Evolutionary conservation across 2,113 vertebrate genomes (phyloP).

Genomic region (Nibea albiflora): DNA sequence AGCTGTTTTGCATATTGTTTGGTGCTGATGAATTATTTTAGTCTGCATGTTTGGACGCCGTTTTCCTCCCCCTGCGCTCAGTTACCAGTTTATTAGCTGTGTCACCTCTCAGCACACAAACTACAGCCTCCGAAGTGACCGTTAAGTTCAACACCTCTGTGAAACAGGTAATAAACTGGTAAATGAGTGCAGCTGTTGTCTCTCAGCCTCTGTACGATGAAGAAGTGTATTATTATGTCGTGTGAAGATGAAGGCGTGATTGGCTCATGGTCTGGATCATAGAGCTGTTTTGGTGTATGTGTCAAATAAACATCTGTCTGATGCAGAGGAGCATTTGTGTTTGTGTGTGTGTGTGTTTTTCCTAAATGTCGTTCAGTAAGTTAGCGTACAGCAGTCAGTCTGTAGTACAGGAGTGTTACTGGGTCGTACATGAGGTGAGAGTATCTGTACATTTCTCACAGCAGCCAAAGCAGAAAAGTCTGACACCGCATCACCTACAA

Average conservation of each 20-base stretch:
- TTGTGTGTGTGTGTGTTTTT: not conserved
- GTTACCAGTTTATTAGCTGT: conserved; percentile 14
- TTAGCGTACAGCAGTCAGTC: not conserved
- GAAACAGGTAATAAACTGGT: conserved; percentile 35
- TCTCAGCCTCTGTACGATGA: not conserved
- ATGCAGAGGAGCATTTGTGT: not conserved
- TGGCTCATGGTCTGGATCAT: conserved; percentile 3
- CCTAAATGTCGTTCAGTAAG: not conserved
- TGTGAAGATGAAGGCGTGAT: not conserved
- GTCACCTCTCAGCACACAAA: not conserved
- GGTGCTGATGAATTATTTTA: conserved; percentile 12
- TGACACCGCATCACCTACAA: no score
- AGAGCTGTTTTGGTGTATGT: conserved; percentile 35
- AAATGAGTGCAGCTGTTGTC: conserved; percentile 8
- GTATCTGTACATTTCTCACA: no score
- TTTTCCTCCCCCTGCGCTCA: conserved; percentile 11
- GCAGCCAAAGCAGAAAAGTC: no score
- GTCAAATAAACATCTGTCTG: conserved; percentile 64
- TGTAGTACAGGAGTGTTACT: no score
- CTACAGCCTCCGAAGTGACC: not conserved
- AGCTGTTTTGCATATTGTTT: conserved; percentile 15
- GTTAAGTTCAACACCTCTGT: not conserved
- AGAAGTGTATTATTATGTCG: conserved; percentile 19
- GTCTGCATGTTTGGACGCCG: conserved; percentile 33
- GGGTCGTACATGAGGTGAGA: no score